phyloP scores from a whole-genome alignment of 2,797 vertebrate genomes.

The Sebastolobus altivelis region DNA sequence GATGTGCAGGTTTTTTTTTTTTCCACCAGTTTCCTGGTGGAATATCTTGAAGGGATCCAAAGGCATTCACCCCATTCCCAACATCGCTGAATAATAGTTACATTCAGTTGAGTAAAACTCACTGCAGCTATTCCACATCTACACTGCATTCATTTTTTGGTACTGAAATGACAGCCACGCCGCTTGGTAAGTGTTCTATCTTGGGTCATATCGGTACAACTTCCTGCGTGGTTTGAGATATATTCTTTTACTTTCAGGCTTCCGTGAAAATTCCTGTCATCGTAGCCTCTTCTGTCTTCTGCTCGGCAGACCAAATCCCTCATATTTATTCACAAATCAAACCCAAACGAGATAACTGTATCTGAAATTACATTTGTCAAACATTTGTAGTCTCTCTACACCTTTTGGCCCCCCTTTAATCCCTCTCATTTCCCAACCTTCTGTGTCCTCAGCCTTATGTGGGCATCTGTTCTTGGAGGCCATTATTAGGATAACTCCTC shows the following conservation, averaged over 20 bases:
- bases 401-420: slow-evolving; percentile 19
- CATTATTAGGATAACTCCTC: slow-evolving; percentile 39
- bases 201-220: neutral
- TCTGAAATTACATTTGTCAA: slow-evolving; percentile 51
- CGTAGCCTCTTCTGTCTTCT: neutral
- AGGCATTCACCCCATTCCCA: slow-evolving; percentile 50
- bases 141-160: neutral
- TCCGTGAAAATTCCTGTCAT: slow-evolving; percentile 19
- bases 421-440: neutral
- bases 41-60: slow-evolving; percentile 49
- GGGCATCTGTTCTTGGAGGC: slow-evolving; percentile 28
- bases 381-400: slow-evolving; percentile 29
- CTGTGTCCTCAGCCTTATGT: slow-evolving; percentile 3
- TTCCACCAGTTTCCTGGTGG: slow-evolving; percentile 56
- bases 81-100: slow-evolving; percentile 15
- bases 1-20: slow-evolving; percentile 19
- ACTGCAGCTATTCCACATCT: slow-evolving; percentile 15
- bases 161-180: neutral
- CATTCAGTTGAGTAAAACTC: slow-evolving; percentile 24
- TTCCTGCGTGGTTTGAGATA: neutral
- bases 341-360: slow-evolving; percentile 24
- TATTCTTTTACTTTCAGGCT: slow-evolving; percentile 2
- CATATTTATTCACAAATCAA: slow-evolving; percentile 15
- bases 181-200: neutral
- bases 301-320: slow-evolving; percentile 3